Evolutionary conservation across 1,140 invertebrate species (phyloP), one percentile per base, ranked within the genome.

Genomic region (Cotesia vestalis): DNA sequence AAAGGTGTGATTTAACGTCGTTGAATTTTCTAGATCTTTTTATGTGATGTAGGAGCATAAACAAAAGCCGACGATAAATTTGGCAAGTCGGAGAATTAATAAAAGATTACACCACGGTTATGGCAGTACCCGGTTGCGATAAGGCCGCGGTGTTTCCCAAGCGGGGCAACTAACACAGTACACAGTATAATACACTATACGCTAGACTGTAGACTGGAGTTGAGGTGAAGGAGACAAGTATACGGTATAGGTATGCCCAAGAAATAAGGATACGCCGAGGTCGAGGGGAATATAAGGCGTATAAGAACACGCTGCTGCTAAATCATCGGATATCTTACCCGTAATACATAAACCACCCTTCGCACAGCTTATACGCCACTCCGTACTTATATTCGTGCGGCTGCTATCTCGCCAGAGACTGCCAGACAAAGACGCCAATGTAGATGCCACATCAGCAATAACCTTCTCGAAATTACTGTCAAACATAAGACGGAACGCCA

Each of bases 301-400:
- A 36, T 40, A 27, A 66, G 53, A 59, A 35, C 14, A 55, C 3
- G 80, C 75, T 80, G 76, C 76, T 83, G 83, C 81, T 87, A 87
- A 87, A 87, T 86, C 85, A 87, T 87, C 84, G 85, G 85, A 86
- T 87, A 87, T 87, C 85, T 87, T 82, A 81, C 79, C 80, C 78
- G 79, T 83, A 84, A 86, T 87, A 87, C 85, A 87, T 87, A 87
- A 86, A 86, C 81, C 84, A 86, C 85, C 85, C 85, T 86, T 85
- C 81, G 79, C 5, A 46, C 40, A 76, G 83, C 84, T 84, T 84
- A 84, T 80, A 81, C 76, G 40, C 69, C 68, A 68, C 40, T 46
- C 40, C 40, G 11, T 27, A 27, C 27, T 27, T 27, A 27, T 27
- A 27, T 27, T 27, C 3, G 27, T 27, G 27, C 40, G 6, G 40